phyloP scores from a whole-genome alignment of 2,113 vertebrate genomes.

The Tylochromis polylepis region DNA sequence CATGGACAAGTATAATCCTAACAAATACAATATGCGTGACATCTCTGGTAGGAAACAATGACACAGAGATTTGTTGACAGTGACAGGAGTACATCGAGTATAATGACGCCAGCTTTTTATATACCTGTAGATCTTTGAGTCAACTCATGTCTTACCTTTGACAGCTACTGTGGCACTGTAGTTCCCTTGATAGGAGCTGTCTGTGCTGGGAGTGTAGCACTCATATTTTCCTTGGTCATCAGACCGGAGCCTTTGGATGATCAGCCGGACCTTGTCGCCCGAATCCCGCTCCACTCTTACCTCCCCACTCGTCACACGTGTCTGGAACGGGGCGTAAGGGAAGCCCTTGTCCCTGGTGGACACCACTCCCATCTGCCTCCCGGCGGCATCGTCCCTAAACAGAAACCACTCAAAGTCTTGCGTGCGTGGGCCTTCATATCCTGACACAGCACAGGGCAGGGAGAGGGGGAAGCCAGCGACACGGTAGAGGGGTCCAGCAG shows the following conservation, averaged over 20 bases:
- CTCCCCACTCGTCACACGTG: conserved; percentile 74
- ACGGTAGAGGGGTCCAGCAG: conserved; percentile 78
- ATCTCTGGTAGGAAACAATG: neutral
- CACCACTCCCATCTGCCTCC: conserved; percentile 74
- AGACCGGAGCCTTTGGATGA: conserved; percentile 71
- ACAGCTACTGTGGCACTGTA: conserved; percentile 78
- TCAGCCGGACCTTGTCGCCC: conserved; percentile 73
- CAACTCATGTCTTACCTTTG: conserved; percentile 70
- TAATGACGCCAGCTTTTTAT: neutral
- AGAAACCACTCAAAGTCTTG: conserved; percentile 89
- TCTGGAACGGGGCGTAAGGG: conserved; percentile 71
- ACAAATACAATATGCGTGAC: neutral
- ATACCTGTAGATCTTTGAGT: neutral
- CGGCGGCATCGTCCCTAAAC: conserved; percentile 66
- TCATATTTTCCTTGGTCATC: conserved; percentile 84
- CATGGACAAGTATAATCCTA: neutral
- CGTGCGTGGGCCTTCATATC: conserved; percentile 75
- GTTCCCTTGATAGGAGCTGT: conserved; percentile 76
- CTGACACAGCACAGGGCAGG: conserved; percentile 77
- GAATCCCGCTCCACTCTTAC: conserved; percentile 79
- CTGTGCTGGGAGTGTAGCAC: conserved; percentile 86
- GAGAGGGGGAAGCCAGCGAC: conserved; percentile 79
- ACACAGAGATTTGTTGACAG: neutral
- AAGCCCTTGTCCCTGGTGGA: conserved; percentile 80
- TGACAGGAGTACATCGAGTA: accelerated